These are phyloP conservation scores for Timema podura DNA, from an alignment of 2,888 invertebrate species.

Conservation along the genomic window DNA sequence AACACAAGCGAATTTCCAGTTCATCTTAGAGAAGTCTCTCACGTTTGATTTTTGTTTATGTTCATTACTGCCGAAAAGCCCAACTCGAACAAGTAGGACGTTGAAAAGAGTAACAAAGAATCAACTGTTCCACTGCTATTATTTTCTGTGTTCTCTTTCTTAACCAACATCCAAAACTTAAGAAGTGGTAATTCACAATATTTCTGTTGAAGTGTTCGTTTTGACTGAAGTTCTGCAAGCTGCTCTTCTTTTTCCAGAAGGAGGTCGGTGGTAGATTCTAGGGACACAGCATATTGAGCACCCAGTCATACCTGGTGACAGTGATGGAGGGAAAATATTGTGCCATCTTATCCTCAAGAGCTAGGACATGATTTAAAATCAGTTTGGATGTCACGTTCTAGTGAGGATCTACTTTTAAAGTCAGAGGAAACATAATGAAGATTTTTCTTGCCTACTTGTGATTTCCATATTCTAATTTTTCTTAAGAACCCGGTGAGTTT, in stretches of 20 bases:
- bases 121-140: background rate
- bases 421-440: background rate
- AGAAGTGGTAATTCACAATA: no score
- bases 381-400: background rate
- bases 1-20: no score
- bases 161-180: background rate
- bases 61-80: no score
- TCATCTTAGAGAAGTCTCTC: no score
- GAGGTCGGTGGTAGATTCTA: no score
- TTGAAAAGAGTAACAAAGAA: background rate
- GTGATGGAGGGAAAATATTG: constrained; percentile 3
- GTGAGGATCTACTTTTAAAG: background rate
- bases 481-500: background rate
- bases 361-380: background rate
- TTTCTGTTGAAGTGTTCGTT: background rate
- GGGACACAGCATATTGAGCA: constrained; percentile 1
- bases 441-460: background rate
- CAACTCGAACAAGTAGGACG: no score
- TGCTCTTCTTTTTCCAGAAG: constrained; percentile 2
- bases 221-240: background rate
- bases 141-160: background rate
- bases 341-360: background rate
- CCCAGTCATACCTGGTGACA: background rate
- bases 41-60: no score
- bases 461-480: constrained; percentile 3